Conservation (phyloP, 2,888 invertebrate genomes). For the Apodemia mormo region DNA sequence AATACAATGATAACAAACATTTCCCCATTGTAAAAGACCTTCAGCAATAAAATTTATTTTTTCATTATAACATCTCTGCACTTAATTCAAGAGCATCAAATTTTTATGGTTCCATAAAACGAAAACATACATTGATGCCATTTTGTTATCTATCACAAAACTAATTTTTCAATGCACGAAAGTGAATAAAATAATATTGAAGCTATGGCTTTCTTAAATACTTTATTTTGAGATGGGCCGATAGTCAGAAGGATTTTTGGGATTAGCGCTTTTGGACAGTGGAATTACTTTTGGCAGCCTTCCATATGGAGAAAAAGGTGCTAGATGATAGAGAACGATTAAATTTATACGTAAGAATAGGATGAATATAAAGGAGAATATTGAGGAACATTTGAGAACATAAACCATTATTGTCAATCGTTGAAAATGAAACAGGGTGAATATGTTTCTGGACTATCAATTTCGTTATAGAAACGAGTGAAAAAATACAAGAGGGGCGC, state of each 20-base stretch:
- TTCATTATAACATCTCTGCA: neutral
- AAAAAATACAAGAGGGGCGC: no score
- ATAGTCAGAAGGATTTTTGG: neutral
- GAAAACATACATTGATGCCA: slow-evolving; percentile 1
- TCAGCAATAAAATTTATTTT: slow-evolving; percentile 7
- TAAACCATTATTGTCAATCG: no score
- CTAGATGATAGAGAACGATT: no score
- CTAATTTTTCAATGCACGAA: neutral
- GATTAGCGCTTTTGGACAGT: no score
- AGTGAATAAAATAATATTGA: neutral
- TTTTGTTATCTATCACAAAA: neutral
- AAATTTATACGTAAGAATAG: no score
- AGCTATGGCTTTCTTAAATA: neutral
- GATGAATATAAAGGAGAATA: no score
- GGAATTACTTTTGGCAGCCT: no score
- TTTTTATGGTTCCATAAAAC: slow-evolving; percentile 6
- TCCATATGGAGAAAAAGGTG: no score
- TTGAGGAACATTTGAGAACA: no score
- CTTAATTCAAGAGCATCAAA: slow-evolving; percentile 7
- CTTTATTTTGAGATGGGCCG: neutral
- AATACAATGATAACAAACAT: neutral
- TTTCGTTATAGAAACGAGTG: no score
- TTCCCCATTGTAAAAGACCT: neutral
- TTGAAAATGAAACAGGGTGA: no score
- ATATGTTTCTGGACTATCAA: no score